phyloP scores from a whole-genome alignment of 2,888 invertebrate species.

The Deroplatys truncata region DNA sequence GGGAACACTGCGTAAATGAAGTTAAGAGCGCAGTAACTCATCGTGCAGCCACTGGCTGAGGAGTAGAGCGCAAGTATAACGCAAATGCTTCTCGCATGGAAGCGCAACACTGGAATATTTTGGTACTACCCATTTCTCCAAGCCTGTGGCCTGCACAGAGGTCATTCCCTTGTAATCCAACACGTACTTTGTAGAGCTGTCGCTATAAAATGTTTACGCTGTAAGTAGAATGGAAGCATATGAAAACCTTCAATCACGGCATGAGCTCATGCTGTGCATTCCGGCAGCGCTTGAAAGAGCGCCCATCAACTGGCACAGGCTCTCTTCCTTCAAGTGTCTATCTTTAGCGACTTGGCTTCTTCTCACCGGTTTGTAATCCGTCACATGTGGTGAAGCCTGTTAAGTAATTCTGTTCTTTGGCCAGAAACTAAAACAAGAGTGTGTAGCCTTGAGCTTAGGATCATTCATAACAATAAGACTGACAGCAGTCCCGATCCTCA shows the following conservation, averaged over 20 bases:
- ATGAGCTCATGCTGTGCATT: neutral
- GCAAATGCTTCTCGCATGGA: no score
- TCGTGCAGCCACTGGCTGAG: no score
- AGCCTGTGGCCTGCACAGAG: no score
- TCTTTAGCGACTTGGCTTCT: neutral
- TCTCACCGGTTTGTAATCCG: neutral
- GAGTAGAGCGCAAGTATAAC: no score
- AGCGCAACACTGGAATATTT: no score
- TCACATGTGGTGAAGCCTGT: neutral
- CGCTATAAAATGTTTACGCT: no score
- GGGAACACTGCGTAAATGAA: no score
- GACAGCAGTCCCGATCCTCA: neutral
- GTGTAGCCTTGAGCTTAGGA: neutral
- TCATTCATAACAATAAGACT: neutral
- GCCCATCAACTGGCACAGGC: neutral
- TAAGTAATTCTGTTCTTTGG: neutral
- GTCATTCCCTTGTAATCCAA: no score
- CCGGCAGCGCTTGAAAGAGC: neutral
- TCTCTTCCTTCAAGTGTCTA: neutral
- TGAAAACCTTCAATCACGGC: neutral
- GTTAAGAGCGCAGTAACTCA: no score
- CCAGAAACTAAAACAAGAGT: neutral
- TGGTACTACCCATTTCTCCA: no score
- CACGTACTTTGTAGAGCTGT: no score
- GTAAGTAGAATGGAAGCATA: neutral